Evolutionary conservation across 2,113 vertebrate genomes (phyloP), one percentile per base, ranked within the genome.

Genomic region (Nothocercus nigrocapillus): DNA sequence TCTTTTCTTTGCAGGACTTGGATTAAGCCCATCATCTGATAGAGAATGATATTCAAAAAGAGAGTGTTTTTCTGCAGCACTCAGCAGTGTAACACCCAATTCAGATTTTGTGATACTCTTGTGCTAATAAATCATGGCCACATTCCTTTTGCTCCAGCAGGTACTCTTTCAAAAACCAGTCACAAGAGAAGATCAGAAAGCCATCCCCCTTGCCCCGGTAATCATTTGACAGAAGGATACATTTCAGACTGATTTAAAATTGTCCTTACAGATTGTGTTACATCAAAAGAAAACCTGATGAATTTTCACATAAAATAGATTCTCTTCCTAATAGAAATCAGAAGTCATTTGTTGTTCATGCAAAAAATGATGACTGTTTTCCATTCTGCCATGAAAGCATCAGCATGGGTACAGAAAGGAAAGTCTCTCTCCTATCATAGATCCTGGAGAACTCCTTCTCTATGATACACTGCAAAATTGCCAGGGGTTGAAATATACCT

Each of bases 301-400:
- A 45, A 86, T 92, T 96, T 76, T 89, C 77, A 84, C 69, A 47
- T 53, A 61, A 90, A 95, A 93, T 72, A 94, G 73, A 72, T 92
- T 90, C 61, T 92, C 4, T 59, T n/a, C 11, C 32, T 44, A 53
- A 86, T 36, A 53, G 79, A 95, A 75, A 84, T 11, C 56, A 78
- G 54, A 95, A 90, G 42, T 56, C 58, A 62, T 5, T 72, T 4
- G 1, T 10, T 67, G 36, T 47, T 81, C 73, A 56, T 58, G 66
- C 7, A 83, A 86, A 63, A 90, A 58, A 3, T 9, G 12, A 78
- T 63, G 69, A 68, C 14, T 86, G 27, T 86, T 84, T 82, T 58
- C 77, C 62, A 11, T 5, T 34, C 19, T 68, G 32, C 25, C 20
- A 72, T 25, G 88, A 90, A 82, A 44, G 16, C 7, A 28, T 79